Evolutionary conservation across 2,113 vertebrate genomes (phyloP), one percentile per base, ranked within the genome.

Genomic region (Rhabdornis inornatus): DNA sequence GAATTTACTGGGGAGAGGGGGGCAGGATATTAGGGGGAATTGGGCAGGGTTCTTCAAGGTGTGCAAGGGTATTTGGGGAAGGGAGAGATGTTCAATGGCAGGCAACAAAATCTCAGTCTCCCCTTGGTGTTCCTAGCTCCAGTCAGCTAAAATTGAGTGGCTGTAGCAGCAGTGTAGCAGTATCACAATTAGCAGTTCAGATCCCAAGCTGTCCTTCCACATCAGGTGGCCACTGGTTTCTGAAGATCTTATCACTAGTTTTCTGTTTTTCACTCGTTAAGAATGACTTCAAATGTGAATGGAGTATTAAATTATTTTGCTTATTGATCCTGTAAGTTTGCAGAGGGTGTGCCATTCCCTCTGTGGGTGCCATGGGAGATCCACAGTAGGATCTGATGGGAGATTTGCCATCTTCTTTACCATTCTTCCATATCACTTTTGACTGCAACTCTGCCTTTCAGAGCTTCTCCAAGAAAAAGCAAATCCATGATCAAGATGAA

Each of bases 1-100:
- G 7, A 45, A 28, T 35, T 72, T 30, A 19, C 9, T 2, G 0
- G 15, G 7, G 12, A 15, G 7, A 19, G 13, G 2, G 2, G n/a
- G 19, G 7, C 22, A 60, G n/a, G 39, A 25, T 30, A 37, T 9
- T 44, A 22, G 31, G 49, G 68, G 13, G 31, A 37, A n/a, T 64
- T 71, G 80, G 50, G 37, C 13, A 20, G 15, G 35, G 44, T 37
- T 74, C 37, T 69, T 35, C 24, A 35, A 24, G 11, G 17, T 33
- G 16, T 60, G 35, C 6, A 14, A 7, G n/a, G 22, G 44, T 53
- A 10, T 66, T 27, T 50, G 47, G 31, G 56, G 45, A 78, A 57
- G 33, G 30, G 27, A 72, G 49, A 69, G 25, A 65, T 14, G 33
- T 18, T 25, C 50, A 95, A 59, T 15, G 18, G 21, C 59, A 68